Base-by-base conservation (phyloP, 2,797 vertebrate species). In the Microhierax caerulescens region DNA sequence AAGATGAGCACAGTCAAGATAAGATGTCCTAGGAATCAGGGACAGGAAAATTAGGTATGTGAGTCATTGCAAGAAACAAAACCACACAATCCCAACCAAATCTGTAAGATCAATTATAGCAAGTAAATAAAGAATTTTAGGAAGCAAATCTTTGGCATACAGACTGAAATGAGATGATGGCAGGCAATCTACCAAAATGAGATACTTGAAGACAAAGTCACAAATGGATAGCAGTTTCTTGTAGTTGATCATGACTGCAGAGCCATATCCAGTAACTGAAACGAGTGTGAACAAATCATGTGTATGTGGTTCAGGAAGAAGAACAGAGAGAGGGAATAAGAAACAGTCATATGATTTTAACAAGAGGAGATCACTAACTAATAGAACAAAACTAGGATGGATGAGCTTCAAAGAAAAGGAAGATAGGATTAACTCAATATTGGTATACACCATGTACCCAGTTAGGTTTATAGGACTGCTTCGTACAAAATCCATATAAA, bases 111-210 rank as follows among this genome's bases (percentile, higher is more conserved):
- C n/a, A 85, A 11, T 65, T 39, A 9, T 25, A 51, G 56, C 22
- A 63, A 53, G 47, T 34, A 83, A 86, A 94, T 45, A n/a, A 76
- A 88, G 79, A 92, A 47, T 72, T 83, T 88, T 48, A 90, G 60
- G 85, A 93, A 88, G 90, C 8, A 87, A 73, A 70, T 74, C 57
- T 92, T 63, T 89, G 43, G 59, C 64, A 85, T 53, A 89, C 19
- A 83, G 85, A 94, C 67, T 88, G 45, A 95, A 95, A 95, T 94
- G 94, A 93, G 77, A 90, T 76, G 51, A 93, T 34, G 48, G 72
- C 82, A 94, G 64, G 75, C 75, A 94, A 85, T 41, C 87, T 93
- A 94, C n/a, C 70, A 94, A 79, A 74, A 90, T 68, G 43, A 82
- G 32, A 36, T 76, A 87, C 65, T 73, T 79, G 74, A 90, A 94